Conservation (phyloP, 2,113 vertebrate species). For the Cricetomys ansorgei region DNA sequence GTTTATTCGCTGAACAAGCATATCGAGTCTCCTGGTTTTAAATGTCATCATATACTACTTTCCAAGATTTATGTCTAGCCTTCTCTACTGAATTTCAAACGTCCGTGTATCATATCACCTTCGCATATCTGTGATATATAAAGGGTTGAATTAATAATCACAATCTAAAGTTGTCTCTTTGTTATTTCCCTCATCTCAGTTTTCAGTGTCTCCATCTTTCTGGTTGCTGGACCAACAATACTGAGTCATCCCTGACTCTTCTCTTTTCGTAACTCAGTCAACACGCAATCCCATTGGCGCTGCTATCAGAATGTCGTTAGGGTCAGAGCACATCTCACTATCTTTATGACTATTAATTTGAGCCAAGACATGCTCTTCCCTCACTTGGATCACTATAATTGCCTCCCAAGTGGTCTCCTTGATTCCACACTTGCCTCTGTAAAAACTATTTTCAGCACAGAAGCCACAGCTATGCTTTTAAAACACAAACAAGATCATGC, state of each 20-base stretch:
- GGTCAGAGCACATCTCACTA: constrained; percentile 7
- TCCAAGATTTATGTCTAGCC: neutral
- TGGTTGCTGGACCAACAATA: neutral
- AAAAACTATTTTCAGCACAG: constrained; percentile 47
- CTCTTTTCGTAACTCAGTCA: neutral
- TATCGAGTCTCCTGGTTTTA: neutral
- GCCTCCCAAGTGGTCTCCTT: constrained; percentile 13
- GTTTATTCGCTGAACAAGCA: neutral
- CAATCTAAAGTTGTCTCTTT: neutral
- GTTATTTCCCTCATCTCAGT: neutral
- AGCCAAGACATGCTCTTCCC: constrained; percentile 44
- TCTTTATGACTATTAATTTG: neutral
- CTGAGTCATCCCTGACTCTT: constrained; percentile 31
- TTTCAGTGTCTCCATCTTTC: neutral
- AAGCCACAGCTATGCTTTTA: neutral
- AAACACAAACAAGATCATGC: neutral
- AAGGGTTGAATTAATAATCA: neutral
- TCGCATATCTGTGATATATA: neutral
- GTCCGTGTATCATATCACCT: neutral
- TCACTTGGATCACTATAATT: constrained; percentile 30
- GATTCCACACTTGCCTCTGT: constrained; percentile 24
- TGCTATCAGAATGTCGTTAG: neutral
- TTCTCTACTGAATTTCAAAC: constrained; percentile 6
- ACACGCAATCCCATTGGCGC: constrained; percentile 7
- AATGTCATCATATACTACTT: neutral